These are phyloP conservation scores for Ochotona princeps DNA, from an alignment of 2,113 vertebrate genomes.

Conservation along the genomic window DNA sequence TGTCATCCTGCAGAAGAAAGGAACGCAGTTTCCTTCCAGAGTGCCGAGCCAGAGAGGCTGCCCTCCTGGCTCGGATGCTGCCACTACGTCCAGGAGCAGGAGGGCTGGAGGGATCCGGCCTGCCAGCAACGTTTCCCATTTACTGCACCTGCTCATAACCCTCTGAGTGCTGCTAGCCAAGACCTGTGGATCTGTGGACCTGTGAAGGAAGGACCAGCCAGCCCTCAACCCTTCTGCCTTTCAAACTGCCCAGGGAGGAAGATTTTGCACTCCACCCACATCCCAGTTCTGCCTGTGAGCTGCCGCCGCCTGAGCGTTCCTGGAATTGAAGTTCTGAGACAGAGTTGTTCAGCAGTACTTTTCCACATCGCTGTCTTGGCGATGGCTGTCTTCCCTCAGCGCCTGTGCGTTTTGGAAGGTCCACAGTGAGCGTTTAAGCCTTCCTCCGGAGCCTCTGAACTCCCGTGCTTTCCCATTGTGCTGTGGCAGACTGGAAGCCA, in stretches of 20 bases:
- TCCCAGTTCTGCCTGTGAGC: constrained; percentile 1
- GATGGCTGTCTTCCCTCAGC: constrained; percentile 47
- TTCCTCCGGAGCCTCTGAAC: not conserved
- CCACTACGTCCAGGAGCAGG: constrained; percentile 34
- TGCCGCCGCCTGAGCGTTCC: constrained; percentile 72
- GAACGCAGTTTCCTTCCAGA: constrained; percentile 55
- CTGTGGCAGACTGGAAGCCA: not conserved
- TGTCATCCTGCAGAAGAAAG: constrained; percentile 56
- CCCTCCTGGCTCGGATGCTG: constrained; percentile 2
- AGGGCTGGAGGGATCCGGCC: constrained; percentile 26
- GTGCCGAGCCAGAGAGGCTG: not conserved
- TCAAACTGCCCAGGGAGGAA: constrained; percentile 1
- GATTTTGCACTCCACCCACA: not conserved
- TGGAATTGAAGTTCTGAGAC: constrained; percentile 75
- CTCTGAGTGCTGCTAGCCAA: constrained; percentile 81
- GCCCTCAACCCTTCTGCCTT: not conserved
- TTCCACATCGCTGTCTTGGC: constrained; percentile 45
- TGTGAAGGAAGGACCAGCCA: not conserved
- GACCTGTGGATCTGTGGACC: not conserved
- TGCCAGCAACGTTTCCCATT: constrained; percentile 52
- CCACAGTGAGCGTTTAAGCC: not conserved
- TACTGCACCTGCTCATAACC: constrained; percentile 70
- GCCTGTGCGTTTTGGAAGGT: constrained; percentile 59
- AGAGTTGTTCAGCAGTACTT: constrained; percentile 51
- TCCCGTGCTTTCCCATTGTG: not conserved